Evolutionary conservation across 2,797 vertebrate genomes (phyloP).

Genomic region (Micrastur ruficollis): DNA sequence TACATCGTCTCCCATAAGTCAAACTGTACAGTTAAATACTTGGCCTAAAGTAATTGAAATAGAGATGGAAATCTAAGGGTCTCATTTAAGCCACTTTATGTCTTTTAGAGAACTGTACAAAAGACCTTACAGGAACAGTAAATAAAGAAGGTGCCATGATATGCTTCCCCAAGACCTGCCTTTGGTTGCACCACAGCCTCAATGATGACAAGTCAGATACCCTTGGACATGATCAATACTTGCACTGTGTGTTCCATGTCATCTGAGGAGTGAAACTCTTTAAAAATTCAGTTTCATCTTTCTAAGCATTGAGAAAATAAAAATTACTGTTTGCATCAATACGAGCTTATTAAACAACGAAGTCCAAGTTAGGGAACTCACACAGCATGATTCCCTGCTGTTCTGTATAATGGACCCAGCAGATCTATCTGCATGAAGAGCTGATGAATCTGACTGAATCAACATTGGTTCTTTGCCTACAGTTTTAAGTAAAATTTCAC

Average conservation of each 20-base stretch:
- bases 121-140: neutral
- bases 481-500: neutral
- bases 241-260: neutral
- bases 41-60: neutral
- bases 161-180: accelerated
- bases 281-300: neutral
- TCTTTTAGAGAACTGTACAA: neutral
- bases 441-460: neutral
- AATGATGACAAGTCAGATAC: neutral
- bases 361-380: neutral
- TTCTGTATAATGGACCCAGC: neutral
- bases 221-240: neutral
- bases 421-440: neutral
- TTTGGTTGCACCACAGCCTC: neutral
- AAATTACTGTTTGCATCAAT: neutral
- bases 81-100: neutral
- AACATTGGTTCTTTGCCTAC: neutral
- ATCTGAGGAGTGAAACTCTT: neutral
- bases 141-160: neutral
- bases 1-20: neutral
- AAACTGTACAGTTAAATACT: neutral
- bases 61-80: neutral
- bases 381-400: neutral
- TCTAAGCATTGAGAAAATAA: neutral
- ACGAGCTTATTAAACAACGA: neutral